These are phyloP conservation scores for Urechis unicinctus DNA, from an alignment of 2,888 invertebrate genomes.

Conservation along the genomic window DNA sequence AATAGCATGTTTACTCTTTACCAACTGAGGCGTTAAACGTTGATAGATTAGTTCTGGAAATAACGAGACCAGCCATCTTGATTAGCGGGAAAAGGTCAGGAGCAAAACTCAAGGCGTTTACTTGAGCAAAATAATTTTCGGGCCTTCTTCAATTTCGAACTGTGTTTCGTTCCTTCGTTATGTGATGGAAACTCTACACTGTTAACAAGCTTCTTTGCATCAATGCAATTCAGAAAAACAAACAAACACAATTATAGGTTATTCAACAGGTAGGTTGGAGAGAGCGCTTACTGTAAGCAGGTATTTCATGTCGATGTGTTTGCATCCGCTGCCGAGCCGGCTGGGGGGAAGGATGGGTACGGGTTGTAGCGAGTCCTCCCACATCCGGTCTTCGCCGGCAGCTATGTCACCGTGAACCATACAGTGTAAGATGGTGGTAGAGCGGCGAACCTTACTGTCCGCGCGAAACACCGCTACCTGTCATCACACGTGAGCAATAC, in stretches of 20 bases:
- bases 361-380: conserved; percentile 16
- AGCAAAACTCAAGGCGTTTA: too few species aligned
- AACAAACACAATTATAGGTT: neutral
- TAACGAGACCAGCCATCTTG: too few species aligned
- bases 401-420: conserved; percentile 13
- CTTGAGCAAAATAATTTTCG: too few species aligned
- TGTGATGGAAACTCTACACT: too few species aligned
- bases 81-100: too few species aligned
- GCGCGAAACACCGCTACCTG: conserved; percentile 25
- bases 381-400: conserved; percentile 12
- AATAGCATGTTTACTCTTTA: too few species aligned
- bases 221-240: too few species aligned
- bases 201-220: too few species aligned
- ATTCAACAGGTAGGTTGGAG: neutral
- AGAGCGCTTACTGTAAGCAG: conserved; percentile 12
- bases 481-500: neutral
- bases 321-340: conserved; percentile 21
- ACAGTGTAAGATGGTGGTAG: conserved; percentile 10
- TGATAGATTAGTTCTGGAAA: too few species aligned
- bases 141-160: too few species aligned
- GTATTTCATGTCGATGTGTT: conserved; percentile 21
- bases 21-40: too few species aligned
- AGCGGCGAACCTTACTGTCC: conserved; percentile 51
- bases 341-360: conserved; percentile 17
- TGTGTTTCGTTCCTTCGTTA: too few species aligned